phyloP scores from a whole-genome alignment of 2,113 vertebrate species.

The Equus quagga region DNA sequence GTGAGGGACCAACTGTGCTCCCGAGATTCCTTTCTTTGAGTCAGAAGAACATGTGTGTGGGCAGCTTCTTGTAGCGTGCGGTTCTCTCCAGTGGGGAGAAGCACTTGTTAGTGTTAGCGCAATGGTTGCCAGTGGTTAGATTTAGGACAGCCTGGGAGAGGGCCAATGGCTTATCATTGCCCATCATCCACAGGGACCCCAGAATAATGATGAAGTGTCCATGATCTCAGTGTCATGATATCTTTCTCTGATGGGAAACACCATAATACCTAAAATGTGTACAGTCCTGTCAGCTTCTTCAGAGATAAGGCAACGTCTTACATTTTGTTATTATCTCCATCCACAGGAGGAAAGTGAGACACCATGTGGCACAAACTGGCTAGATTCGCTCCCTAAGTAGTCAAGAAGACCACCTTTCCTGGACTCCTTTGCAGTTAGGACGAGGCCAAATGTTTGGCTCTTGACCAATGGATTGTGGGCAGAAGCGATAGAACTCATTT shows the following conservation, averaged over 20 bases:
- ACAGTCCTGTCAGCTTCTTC: background rate
- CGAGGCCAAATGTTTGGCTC: background rate
- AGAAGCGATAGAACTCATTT: background rate
- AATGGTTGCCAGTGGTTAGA: background rate
- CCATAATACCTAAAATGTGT: background rate
- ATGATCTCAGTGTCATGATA: background rate
- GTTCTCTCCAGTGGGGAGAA: background rate
- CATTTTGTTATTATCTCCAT: background rate
- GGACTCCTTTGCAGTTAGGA: background rate
- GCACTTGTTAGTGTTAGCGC: background rate
- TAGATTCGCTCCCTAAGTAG: background rate
- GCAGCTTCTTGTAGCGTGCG: background rate
- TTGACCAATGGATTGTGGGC: background rate
- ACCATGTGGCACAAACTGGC: background rate
- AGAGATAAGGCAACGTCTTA: background rate
- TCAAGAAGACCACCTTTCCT: background rate
- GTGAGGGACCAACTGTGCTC: background rate
- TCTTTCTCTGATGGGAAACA: constrained; percentile 2
- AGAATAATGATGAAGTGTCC: background rate
- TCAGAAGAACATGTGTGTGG: background rate
- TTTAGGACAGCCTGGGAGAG: background rate
- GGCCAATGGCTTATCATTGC: background rate
- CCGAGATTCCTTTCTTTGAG: background rate
- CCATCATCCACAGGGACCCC: background rate
- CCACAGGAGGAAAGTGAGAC: background rate